Conservation (phyloP, 2,888 invertebrate genomes). For the Chorisops tibialis region DNA sequence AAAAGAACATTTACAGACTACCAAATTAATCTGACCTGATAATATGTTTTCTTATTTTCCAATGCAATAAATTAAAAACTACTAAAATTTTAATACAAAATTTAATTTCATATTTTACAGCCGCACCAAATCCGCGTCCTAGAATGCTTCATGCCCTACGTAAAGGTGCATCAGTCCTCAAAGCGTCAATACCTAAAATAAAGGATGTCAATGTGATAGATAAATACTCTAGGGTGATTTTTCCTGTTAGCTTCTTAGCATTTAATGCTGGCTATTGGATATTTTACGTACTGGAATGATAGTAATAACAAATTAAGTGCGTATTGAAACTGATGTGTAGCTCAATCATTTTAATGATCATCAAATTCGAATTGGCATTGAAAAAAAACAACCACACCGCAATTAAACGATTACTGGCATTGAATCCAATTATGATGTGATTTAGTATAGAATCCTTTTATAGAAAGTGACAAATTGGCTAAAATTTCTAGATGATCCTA, state of each 20-base stretch:
- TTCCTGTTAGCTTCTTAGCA: conserved; percentile 91
- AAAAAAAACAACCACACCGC: background rate
- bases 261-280: conserved; percentile 97
- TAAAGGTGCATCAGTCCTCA: conserved; percentile 79
- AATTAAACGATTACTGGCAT: background rate
- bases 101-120: conserved; percentile 20
- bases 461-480: background rate
- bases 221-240: conserved; percentile 92
- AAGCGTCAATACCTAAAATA: conserved; percentile 90
- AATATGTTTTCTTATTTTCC: background rate
- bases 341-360: background rate
- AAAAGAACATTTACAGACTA: too few species aligned
- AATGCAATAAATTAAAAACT: background rate
- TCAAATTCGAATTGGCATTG: conserved; percentile 13
- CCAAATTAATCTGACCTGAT: too few species aligned
- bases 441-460: background rate
- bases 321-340: conserved; percentile 25
- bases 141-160: conserved; percentile 78
- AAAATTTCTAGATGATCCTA: conserved; percentile 13
- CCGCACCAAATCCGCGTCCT: conserved; percentile 54
- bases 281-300: conserved; percentile 77
- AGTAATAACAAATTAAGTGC: conserved; percentile 25
- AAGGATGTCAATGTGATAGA: conserved; percentile 98
- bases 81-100: too few species aligned
- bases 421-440: background rate